phyloP scores from a whole-genome alignment of 2,113 vertebrate genomes.

The Corythoichthys haematopterus region DNA sequence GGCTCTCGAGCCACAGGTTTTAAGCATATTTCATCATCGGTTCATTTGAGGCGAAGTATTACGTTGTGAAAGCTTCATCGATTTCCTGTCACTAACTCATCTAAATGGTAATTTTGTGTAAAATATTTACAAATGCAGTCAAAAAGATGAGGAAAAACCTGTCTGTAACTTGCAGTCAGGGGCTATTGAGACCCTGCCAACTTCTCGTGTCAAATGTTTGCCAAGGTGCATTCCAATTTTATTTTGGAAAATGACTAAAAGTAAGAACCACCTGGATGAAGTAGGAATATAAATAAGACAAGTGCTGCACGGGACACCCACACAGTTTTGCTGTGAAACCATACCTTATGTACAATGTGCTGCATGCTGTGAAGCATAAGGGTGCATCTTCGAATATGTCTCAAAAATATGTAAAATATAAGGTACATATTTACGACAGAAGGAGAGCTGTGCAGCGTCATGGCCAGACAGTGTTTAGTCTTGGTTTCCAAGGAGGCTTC shows the following conservation, averaged over 20 bases:
- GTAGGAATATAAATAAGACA: slow-evolving; percentile 1
- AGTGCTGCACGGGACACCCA: slow-evolving; percentile 9
- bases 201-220: neutral
- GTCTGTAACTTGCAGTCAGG: neutral
- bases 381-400: neutral
- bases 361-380: slow-evolving; percentile 3
- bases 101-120: neutral
- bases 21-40: no score
- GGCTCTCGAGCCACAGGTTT: no score
- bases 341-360: neutral
- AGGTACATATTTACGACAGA: neutral
- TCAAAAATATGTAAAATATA: neutral
- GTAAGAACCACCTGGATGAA: neutral
- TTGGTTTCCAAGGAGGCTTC: neutral
- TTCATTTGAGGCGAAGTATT: slow-evolving; percentile 11
- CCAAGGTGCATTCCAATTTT: neutral
- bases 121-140: neutral
- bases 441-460: neutral
- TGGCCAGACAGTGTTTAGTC: neutral
- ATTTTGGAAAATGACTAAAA: neutral
- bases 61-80: slow-evolving; percentile 19
- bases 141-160: slow-evolving; percentile 3
- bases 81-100: slow-evolving; percentile 27
- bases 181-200: neutral
- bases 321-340: slow-evolving; percentile 4